Percentiles rank a stretch among this genome's conserved stretches.
Evolutionary conservation across 2,888 invertebrate species (phyloP).

Genomic region (Gnatocerus cornutus): DNA sequence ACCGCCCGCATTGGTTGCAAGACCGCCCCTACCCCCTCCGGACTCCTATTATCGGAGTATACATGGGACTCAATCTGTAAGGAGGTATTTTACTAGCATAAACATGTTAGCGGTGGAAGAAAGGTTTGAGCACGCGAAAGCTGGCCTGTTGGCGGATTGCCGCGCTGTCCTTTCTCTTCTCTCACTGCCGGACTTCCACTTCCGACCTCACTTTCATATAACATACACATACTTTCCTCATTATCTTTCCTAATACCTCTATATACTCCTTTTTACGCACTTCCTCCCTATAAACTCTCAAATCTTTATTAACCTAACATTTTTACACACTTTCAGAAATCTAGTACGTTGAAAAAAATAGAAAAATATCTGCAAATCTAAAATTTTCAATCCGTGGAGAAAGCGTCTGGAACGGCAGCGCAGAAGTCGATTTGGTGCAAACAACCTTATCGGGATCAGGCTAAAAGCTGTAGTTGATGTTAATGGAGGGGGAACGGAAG

Average conservation of each 20-base stretch:
- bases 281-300: slow-evolving; percentile 5
- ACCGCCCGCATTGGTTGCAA: slow-evolving; percentile 67
- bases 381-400: slow-evolving; percentile 34
- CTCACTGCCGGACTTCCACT: slow-evolving; percentile 34
- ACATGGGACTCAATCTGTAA: slow-evolving; percentile 71
- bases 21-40: slow-evolving; percentile 67
- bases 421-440: slow-evolving; percentile 54
- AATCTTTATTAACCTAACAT: not conserved
- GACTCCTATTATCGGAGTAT: slow-evolving; percentile 68
- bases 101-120: slow-evolving; percentile 70
- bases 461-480: slow-evolving; percentile 63
- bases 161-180: slow-evolving; percentile 26
- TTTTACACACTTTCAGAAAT: too few relatives aligned
- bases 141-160: slow-evolving; percentile 41
- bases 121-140: slow-evolving; percentile 62
- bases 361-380: slow-evolving; percentile 12
- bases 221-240: slow-evolving; percentile 32
- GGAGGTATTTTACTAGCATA: slow-evolving; percentile 71
- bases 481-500: slow-evolving; percentile 62
- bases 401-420: slow-evolving; percentile 19
- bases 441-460: slow-evolving; percentile 55
- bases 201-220: slow-evolving; percentile 23
- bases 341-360: not conserved
- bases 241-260: slow-evolving; percentile 29
- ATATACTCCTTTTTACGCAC: slow-evolving; percentile 14